Evolutionary conservation across 2,113 vertebrate genomes (phyloP), one percentile per base, ranked within the genome.

Genomic region (Phoenicopterus ruber): DNA sequence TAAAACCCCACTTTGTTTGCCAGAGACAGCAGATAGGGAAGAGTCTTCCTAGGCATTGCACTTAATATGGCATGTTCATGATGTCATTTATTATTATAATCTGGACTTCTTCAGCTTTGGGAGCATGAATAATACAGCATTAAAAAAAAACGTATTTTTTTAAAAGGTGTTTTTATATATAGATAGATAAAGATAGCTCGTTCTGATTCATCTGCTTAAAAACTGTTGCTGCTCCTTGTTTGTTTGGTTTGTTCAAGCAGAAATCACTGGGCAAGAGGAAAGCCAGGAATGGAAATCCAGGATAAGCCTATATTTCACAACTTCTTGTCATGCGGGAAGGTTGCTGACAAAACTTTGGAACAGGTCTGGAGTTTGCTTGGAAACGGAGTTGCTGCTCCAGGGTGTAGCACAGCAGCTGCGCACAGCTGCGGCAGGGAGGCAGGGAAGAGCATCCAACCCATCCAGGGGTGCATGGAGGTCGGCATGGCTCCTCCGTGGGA

Each of bases 171-270:
- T 82, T 96, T 84, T 96, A 88, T 91, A 82, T 36, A 87, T 62
- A 94, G 74, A 44, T 65, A 61, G 62, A 91, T 88, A 95, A 96
- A 96, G 73, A 94, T 93, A 94, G 76, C 70, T 87, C 4, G 0
- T 52, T 88, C 82, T 88, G 93, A 95, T 95, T 95, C 95, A 95
- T 94, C 80, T 88, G 66, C 77, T 90, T 90, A 66, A 95, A 95
- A 93, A 38, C 73, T 94, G 87, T 78, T 87, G 66, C 84, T 77
- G 44, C 31, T 93, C 34, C 49, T 72, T 93, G 91, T 94, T 96
- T 96, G 70, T 79, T 95, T 96, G 76, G 14, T 71, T 82, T 91
- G 85, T 86, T 83, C 80, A 79, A 82, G 91, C 42, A 86, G 88
- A 94, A 95, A 83, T 95, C 0, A 0, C 67, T 77, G 71, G 85